A percentile compares a stretch with the other conserved stretches of the same genome.
Evolutionary conservation across 2,113 vertebrate species (phyloP).

Genomic region (Anas platyrhynchos): DNA sequence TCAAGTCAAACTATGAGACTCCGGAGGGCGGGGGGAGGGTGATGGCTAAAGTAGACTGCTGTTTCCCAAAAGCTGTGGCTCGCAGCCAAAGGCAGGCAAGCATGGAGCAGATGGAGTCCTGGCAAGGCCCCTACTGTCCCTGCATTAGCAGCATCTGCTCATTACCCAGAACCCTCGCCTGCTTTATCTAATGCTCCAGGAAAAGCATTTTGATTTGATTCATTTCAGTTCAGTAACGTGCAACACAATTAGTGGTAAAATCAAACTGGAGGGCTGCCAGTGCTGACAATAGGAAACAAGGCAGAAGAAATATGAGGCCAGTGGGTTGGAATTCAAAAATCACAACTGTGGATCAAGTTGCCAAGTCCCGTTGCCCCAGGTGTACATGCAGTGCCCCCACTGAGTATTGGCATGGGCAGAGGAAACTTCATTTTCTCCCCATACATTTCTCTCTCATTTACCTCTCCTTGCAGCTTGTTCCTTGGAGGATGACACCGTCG

Average conservation of each 20-base stretch:
- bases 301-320: conserved; percentile 83
- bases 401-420: not conserved
- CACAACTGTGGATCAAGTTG: conserved; percentile 80
- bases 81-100: conserved; percentile 79
- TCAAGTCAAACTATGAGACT: conserved; percentile 41
- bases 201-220: conserved; percentile 89
- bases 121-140: conserved; percentile 81
- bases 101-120: conserved; percentile 86
- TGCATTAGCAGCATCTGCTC: conserved; percentile 89
- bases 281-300: conserved; percentile 85
- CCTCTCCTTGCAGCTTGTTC: not conserved
- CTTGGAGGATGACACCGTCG: rapidly evolving
- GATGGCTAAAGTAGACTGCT: conserved; percentile 59
- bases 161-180: conserved; percentile 84
- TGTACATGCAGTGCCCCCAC: conserved; percentile 51
- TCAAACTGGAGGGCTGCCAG: conserved; percentile 81
- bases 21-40: not conserved
- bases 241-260: conserved; percentile 86
- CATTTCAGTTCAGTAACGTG: conserved; percentile 82
- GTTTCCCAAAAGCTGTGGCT: conserved; percentile 77
- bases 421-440: conserved; percentile 30
- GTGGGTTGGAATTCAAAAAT: conserved; percentile 83
- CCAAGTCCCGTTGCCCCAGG: conserved; percentile 75
- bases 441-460: not conserved
- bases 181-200: conserved; percentile 86